Evolutionary conservation across 2,113 vertebrate genomes (phyloP).

Genomic region (Penelope pileata): DNA sequence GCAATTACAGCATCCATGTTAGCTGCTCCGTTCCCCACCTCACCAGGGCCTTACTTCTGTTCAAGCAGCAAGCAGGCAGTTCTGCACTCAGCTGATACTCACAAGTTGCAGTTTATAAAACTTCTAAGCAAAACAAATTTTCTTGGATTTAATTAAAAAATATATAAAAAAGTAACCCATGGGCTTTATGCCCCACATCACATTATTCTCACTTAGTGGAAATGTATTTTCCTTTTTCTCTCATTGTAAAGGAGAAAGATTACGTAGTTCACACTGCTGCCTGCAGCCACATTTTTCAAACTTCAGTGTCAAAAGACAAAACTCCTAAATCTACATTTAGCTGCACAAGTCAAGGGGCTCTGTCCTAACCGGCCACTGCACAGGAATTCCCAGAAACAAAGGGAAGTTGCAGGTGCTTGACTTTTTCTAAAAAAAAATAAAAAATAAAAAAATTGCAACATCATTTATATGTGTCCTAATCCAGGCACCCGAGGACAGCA

Average conservation of each 20-base stretch:
- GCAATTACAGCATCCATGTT: background rate
- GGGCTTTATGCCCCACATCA: background rate
- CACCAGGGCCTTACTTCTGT: background rate
- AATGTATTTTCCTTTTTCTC: background rate
- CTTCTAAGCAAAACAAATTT: constrained; percentile 1
- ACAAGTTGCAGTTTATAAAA: background rate
- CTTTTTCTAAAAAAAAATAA: background rate
- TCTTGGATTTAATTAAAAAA: constrained; percentile 18
- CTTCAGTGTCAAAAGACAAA: background rate
- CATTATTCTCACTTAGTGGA: constrained; percentile 14
- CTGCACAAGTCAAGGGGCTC: background rate
- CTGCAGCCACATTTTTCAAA: background rate
- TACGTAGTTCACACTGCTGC: background rate
- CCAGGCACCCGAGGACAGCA: background rate
- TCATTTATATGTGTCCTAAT: background rate
- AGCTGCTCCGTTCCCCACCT: background rate
- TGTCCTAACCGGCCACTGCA: background rate
- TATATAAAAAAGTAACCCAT: background rate
- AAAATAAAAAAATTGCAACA: background rate
- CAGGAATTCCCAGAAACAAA: background rate
- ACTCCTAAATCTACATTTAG: background rate
- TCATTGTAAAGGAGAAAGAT: background rate
- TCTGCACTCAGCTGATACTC: background rate
- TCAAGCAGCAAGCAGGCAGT: background rate
- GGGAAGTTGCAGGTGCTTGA: background rate